These are phyloP conservation scores for Sebastes diploproa DNA, from an alignment of 2,797 vertebrate species.

Conservation along the genomic window DNA sequence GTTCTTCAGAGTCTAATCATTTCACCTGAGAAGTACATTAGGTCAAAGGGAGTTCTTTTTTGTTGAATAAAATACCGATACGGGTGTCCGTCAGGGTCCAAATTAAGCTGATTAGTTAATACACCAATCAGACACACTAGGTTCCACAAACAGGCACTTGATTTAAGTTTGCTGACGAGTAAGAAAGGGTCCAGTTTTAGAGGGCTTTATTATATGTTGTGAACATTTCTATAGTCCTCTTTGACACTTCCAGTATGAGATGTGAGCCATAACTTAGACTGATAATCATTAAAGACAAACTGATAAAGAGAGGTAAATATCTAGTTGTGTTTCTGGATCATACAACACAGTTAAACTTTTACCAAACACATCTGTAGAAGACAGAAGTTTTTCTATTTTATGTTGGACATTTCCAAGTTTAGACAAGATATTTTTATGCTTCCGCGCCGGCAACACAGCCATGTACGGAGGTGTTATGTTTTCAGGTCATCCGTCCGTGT, in stretches of 20 bases:
- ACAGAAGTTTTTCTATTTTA: background rate
- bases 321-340: background rate
- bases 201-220: background rate
- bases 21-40: background rate
- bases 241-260: background rate
- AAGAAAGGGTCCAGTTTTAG: background rate
- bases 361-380: background rate
- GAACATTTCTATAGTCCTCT: background rate
- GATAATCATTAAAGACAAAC: background rate
- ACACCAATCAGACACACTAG: background rate
- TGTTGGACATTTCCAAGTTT: background rate
- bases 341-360: background rate
- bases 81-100: background rate
- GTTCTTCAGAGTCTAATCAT: background rate
- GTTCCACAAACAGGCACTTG: background rate
- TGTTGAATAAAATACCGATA: background rate
- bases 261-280: background rate
- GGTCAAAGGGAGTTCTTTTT: background rate
- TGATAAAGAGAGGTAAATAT: background rate
- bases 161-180: background rate
- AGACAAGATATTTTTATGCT: too few species aligned
- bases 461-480: too few species aligned
- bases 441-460: too few species aligned
- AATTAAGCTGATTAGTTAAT: background rate
- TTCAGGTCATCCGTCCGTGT: too few species aligned